These are phyloP conservation scores for Salvator merianae DNA, from an alignment of 2,113 vertebrate genomes.

Conservation along the genomic window DNA sequence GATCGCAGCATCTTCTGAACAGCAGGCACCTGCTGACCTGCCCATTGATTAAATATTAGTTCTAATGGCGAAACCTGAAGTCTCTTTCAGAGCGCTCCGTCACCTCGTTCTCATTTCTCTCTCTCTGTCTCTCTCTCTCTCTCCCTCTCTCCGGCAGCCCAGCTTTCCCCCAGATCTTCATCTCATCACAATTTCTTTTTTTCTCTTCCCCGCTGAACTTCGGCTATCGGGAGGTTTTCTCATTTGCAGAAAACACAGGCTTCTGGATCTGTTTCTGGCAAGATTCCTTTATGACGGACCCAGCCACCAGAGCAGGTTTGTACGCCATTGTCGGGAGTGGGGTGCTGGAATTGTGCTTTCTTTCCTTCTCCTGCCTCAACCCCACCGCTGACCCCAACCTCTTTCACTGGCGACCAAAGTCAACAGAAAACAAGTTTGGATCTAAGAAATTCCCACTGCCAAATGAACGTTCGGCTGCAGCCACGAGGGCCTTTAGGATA, in stretches of 20 bases:
- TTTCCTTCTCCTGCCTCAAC: too few species aligned
- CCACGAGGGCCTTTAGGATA: too few species aligned
- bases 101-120: background rate
- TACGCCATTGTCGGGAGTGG: too few species aligned
- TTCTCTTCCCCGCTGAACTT: background rate
- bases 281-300: background rate
- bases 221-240: background rate
- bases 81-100: background rate
- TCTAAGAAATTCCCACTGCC: too few species aligned
- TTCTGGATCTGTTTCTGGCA: background rate
- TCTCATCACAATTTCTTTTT: background rate
- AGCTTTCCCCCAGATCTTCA: background rate
- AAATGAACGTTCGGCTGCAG: too few species aligned
- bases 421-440: too few species aligned
- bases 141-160: too few species aligned
- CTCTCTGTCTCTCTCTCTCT: too few species aligned
- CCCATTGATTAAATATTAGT: slow-evolving; percentile 9
- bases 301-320: background rate
- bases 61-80: background rate
- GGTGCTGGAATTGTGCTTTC: too few species aligned
- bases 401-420: too few species aligned
- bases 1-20: slow-evolving; percentile 6
- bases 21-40: background rate
- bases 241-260: background rate
- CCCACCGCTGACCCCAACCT: too few species aligned